Base-by-base conservation (phyloP, 2,797 vertebrate genomes). In the Rhodeus uyekii region DNA sequence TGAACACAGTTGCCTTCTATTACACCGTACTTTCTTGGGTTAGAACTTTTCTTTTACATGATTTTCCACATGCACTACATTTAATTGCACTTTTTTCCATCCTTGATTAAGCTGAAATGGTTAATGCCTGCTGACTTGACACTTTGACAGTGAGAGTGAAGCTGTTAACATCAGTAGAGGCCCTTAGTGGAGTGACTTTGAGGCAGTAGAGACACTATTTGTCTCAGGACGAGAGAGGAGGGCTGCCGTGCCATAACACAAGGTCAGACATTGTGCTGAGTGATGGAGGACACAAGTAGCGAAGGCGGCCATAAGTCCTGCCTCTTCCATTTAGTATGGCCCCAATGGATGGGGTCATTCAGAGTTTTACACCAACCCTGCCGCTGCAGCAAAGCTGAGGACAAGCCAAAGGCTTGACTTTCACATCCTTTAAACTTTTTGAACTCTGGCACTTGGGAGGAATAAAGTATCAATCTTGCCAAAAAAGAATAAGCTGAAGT, bases 231-330 rank as follows among this genome's bases (percentile, higher is more conserved):
- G 88, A 79, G 38, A 89, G 83, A 88, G 85, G 89, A 87, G 75
- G 61, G 83, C 68, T 83, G 76, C 82, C 81, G 24, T 60, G 81
- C 85, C 81, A 86, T 83, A 69, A 86, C 85, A 84, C 89, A 91
- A 91, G 92, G 93, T 91, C 90, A 90, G 50, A 74, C 77, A 80
- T 80, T 83, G 86, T 86, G 69, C 65, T 84, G 87, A 88, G 85
- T 75, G 78, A 87, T 86, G 78, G 88, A 82, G 86, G 73, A 86
- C 83, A 76, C 27, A 79, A 82, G 79, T 78, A 32, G 79, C 48
- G 79, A 60, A 82, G 75, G 81, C 82, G 71, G 64, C 29, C 22
- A 77, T 80, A 83, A 74, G 65, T 80, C 78, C 72, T 69, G 82
- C 67, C 85, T 73, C 87, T 83, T 55, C 58, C 53, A 65, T 69